These are phyloP conservation scores for Micropoecilia bifurca DNA, from an alignment of 2,797 vertebrate genomes.

Conservation along the genomic window DNA sequence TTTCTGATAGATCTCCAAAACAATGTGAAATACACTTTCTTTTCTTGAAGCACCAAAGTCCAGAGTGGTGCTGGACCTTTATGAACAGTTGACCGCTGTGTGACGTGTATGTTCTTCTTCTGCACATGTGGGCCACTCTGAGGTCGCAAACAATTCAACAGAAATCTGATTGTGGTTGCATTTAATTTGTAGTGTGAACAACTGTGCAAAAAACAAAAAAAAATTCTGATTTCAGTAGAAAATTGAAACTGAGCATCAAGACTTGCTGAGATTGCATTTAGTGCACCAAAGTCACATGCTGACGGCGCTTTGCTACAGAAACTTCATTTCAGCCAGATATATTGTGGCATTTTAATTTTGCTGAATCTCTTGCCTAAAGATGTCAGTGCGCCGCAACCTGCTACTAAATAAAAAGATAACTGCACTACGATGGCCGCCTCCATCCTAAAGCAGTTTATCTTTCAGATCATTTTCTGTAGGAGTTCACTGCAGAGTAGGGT, in stretches of 20 bases:
- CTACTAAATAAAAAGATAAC: neutral
- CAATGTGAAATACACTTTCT: neutral
- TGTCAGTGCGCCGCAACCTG: neutral
- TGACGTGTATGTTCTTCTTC: too few relatives aligned
- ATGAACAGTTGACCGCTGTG: neutral
- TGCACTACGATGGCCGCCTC: neutral
- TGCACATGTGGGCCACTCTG: neutral
- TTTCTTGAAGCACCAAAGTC: neutral
- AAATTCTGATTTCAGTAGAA: too few relatives aligned
- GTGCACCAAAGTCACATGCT: neutral
- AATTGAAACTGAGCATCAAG: too few relatives aligned
- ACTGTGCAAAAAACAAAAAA: too few relatives aligned
- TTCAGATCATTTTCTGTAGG: neutral
- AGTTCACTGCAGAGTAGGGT: slow-evolving; percentile 10
- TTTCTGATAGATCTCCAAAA: neutral
- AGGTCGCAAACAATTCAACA: neutral
- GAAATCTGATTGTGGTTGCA: too few relatives aligned
- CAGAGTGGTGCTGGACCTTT: neutral
- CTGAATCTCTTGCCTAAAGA: neutral
- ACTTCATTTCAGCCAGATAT: neutral
- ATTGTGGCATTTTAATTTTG: slow-evolving; percentile 1
- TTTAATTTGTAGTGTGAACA: too few relatives aligned
- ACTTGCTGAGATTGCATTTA: neutral
- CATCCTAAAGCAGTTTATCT: neutral
- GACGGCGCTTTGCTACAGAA: neutral